Evolutionary conservation across 2,888 invertebrate species (phyloP).

Genomic region (Periphyllus acericola): DNA sequence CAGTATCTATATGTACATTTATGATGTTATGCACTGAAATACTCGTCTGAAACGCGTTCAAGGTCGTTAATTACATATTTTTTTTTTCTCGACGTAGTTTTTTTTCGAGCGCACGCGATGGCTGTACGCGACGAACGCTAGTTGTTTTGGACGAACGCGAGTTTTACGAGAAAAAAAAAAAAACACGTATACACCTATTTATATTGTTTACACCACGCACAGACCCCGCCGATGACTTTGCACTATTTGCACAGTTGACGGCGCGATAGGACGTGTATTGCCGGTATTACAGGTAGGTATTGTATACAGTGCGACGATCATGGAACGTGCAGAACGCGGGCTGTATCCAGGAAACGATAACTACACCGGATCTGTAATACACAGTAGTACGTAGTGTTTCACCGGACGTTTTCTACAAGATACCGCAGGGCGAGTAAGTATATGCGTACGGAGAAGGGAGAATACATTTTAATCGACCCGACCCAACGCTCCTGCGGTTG

Average conservation of each 20-base stretch:
- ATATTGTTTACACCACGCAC: constrained; percentile 20
- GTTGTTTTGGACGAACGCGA: constrained; percentile 7
- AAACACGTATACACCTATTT: background rate
- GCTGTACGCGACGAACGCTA: background rate
- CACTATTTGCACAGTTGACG: constrained; percentile 60
- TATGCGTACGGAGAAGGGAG: no score
- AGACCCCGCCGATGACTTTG: constrained; percentile 23
- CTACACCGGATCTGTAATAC: no score
- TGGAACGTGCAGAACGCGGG: no score
- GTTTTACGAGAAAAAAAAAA: background rate
- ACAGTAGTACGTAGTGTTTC: no score
- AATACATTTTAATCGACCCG: no score
- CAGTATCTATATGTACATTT: no score
- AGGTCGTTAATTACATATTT: background rate
- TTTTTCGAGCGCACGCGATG: background rate
- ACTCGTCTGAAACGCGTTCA: background rate
- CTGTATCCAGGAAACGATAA: no score
- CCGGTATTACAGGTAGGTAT: background rate
- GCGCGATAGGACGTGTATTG: background rate
- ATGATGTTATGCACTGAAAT: background rate
- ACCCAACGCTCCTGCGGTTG: no score
- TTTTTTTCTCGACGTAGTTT: background rate
- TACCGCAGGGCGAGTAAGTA: no score
- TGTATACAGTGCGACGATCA: no score
- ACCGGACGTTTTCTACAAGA: no score